Conservation (phyloP, 2,113 vertebrate genomes). For the Neofelis nebulosa region DNA sequence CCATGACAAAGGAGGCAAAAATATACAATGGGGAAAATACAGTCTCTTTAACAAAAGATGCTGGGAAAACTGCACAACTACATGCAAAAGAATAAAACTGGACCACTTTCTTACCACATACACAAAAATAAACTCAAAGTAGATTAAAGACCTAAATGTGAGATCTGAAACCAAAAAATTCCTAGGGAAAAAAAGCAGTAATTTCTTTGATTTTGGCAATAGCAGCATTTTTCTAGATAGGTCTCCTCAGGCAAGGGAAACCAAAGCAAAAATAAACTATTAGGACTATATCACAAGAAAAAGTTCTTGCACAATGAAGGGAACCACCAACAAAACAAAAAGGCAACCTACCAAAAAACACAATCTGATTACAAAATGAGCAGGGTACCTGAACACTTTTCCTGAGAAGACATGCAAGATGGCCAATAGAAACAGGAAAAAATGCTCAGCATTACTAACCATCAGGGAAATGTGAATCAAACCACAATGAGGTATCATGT, state of each 20-base stretch:
- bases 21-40: background rate
- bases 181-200: background rate
- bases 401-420: background rate
- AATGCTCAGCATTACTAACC: background rate
- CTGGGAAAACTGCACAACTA: background rate
- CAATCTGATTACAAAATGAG: background rate
- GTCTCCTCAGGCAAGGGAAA: background rate
- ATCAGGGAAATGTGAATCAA: background rate
- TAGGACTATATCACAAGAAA: background rate
- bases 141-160: background rate
- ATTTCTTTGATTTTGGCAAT: background rate
- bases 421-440: background rate
- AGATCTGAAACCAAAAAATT: background rate
- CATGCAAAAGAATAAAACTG: background rate
- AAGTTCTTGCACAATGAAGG: background rate
- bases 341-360: background rate
- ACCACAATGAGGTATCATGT: background rate
- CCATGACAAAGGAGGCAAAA: background rate
- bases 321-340: background rate
- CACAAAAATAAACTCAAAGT: background rate
- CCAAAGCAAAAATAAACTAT: background rate
- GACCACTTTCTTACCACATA: background rate
- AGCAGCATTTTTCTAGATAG: background rate
- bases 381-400: background rate
- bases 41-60: background rate